Conservation (phyloP, 30 jellyfish, hydroid and myxozoan species). For the Cassiopea xamachana region DNA sequence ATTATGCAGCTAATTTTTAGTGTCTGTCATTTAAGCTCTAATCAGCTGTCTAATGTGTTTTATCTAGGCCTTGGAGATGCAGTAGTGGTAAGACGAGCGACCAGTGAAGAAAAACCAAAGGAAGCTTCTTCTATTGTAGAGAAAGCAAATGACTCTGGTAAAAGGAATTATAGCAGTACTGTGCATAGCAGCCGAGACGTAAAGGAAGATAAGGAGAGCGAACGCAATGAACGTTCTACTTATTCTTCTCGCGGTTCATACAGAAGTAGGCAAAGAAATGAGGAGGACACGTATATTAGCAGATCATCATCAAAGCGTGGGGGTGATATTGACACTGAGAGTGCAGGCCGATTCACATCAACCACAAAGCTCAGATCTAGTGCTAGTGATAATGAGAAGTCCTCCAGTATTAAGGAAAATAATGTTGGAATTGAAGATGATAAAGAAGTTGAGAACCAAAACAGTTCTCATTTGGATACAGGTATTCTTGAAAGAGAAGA, state of each 20-base stretch:
- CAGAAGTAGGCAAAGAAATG: background rate
- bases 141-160: conserved; percentile 15
- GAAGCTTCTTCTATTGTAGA: conserved; percentile 10
- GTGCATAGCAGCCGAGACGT: background rate
- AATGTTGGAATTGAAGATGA: background rate
- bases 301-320: background rate
- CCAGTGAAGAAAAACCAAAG: conserved; percentile 4
- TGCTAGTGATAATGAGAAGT: background rate
- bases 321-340: background rate
- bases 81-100: conserved; percentile 31
- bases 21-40: too few relatives aligned
- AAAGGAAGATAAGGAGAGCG: background rate
- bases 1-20: too few relatives aligned
- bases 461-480: conserved; percentile 3
- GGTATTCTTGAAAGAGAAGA: conserved; percentile 23
- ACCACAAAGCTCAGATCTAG: background rate
- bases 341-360: background rate
- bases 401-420: background rate
- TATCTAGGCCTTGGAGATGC: conserved; percentile 69
- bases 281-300: background rate
- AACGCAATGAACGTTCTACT: background rate
- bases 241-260: conserved; percentile 4
- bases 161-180: background rate
- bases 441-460: conserved; percentile 16
- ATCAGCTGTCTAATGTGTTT: background rate